These are phyloP conservation scores for Latrodectus elegans DNA, from an alignment of 2,888 invertebrate genomes.

Conservation along the genomic window DNA sequence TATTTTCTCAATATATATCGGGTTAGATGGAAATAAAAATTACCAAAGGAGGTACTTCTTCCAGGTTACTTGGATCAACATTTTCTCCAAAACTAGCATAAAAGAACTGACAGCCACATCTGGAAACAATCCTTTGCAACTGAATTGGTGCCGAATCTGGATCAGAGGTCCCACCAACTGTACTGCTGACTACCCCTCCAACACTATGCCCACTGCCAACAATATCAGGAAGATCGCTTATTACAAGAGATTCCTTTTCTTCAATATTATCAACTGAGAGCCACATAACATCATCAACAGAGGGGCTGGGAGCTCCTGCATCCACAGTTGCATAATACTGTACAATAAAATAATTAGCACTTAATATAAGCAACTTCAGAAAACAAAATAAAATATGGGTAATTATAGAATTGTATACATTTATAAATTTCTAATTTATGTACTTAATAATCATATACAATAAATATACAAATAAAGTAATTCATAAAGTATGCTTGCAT, in stretches of 20 bases:
- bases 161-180: constrained; percentile 80
- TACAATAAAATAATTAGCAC: background rate
- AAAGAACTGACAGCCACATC: constrained; percentile 98
- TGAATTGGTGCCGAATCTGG: constrained; percentile 76
- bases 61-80: constrained; percentile 80
- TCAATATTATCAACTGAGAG: constrained; percentile 94
- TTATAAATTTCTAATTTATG: too few relatives aligned
- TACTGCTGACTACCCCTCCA: constrained; percentile 95
- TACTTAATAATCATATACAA: too few relatives aligned
- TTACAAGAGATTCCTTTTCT: constrained; percentile 82
- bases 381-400: too few relatives aligned
- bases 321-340: constrained; percentile 97
- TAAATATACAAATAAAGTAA: too few relatives aligned
- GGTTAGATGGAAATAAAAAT: background rate
- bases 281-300: constrained; percentile 86
- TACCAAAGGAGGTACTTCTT: constrained; percentile 78
- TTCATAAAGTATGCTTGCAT: too few relatives aligned
- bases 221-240: constrained; percentile 87
- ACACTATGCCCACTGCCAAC: constrained; percentile 97
- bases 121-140: constrained; percentile 95
- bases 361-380: too few relatives aligned
- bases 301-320: constrained; percentile 76
- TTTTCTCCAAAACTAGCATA: constrained; percentile 95
- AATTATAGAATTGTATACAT: too few relatives aligned
- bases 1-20: too few relatives aligned